Base-by-base conservation (phyloP, 1,140 invertebrate species). In the Muscidifurax raptorellus region DNA sequence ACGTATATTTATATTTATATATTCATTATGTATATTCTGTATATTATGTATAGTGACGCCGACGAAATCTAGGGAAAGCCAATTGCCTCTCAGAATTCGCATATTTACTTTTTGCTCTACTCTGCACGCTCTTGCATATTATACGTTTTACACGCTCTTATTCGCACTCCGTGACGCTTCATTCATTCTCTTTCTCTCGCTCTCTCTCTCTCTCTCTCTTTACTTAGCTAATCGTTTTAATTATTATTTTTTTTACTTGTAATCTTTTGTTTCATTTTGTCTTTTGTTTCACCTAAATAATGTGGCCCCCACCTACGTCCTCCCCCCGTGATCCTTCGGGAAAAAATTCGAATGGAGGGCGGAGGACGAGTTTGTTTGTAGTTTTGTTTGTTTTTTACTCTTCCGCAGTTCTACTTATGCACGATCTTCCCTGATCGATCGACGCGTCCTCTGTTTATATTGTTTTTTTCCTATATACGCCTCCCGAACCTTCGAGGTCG, bases 51-150 rank as follows among this genome's bases (percentile, higher is more conserved):
- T 66, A 82, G 71, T 89, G 88, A 89, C 83, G 85, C 87, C 86
- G 84, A 89, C 86, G 84, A 88, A 88, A 78, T 88, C 86, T 86
- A 85, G 69, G 80, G 74, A 82, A 85, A 81, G 59, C 82, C 78
- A 86, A 74, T 84, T 75, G n/a, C 79, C 71, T 80, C 81, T 74
- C 78, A 75, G 52, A 83, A 78, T 44, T 80, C 59, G 28, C 66
- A 67, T 59, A 18, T 59, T 59, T 59, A 59, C 44, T 59, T 75
- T 47, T 77, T 40, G 47, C 12, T 69, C 64, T 76, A 22, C 66
- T 32, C 77, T 64, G 80, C 74, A 47, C 81, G 10, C 81, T 52
- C 47, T 52, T 75, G 52, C 36, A 12, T 69, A 77, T 28, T 18
- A 9, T 75, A 4, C 10, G 36, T 47, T 9, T 47, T 25, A 9